Evolutionary conservation across 1,140 invertebrate species (phyloP).

Genomic region (Drosophila sp.): DNA sequence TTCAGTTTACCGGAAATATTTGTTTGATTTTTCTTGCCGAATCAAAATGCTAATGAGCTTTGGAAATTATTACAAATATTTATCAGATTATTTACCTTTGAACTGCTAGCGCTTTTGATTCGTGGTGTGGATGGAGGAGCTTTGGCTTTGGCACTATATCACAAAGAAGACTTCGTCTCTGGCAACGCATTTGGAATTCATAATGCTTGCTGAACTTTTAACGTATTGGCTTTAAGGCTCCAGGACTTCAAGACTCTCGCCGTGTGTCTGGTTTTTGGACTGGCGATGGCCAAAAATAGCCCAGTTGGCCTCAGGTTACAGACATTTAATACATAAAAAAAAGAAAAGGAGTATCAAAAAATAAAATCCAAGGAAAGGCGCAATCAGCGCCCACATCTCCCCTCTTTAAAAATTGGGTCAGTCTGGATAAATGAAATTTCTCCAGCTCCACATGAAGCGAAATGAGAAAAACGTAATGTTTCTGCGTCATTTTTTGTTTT

Average conservation of each 20-base stretch:
- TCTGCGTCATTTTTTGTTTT: not conserved
- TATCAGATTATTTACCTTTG: slow-evolving; percentile 76
- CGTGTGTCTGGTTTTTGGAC: slow-evolving; percentile 39
- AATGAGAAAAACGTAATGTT: slow-evolving; percentile 22
- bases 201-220: slow-evolving; percentile 38
- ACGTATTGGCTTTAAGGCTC: slow-evolving; percentile 60
- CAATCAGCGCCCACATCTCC: slow-evolving; percentile 20
- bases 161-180: slow-evolving; percentile 29
- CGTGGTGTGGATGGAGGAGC: not conserved
- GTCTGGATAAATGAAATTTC: not conserved
- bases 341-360: slow-evolving; percentile 15
- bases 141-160: slow-evolving; percentile 17
- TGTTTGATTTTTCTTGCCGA: slow-evolving; percentile 54
- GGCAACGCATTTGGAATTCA: slow-evolving; percentile 55
- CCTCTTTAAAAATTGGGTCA: slow-evolving; percentile 62
- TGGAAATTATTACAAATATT: slow-evolving; percentile 60
- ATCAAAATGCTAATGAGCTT: slow-evolving; percentile 74
- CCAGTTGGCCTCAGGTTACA: slow-evolving; percentile 63
- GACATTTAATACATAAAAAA: slow-evolving; percentile 53
- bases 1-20: slow-evolving; percentile 59
- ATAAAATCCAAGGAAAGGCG: slow-evolving; percentile 27
- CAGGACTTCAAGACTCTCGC: slow-evolving; percentile 26
- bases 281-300: slow-evolving; percentile 44
- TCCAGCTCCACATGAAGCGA: slow-evolving; percentile 8
- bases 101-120: slow-evolving; percentile 32